Conservation (phyloP, 2,113 vertebrate species). For the Esox niger region DNA sequence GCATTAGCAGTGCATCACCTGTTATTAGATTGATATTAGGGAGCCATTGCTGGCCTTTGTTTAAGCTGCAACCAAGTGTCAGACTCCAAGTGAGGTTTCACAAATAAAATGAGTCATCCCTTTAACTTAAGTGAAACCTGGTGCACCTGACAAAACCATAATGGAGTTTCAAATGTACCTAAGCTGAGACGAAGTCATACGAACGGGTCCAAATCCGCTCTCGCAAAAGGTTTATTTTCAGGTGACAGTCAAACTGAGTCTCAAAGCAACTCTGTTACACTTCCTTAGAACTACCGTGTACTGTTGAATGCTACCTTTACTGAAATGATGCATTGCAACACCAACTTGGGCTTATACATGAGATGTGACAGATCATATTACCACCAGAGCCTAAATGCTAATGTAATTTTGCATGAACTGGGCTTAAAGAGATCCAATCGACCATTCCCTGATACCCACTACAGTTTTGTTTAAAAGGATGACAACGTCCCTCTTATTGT, state of each 20-base stretch:
- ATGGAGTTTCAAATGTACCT: conserved; percentile 35
- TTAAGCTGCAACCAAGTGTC: conserved; percentile 54
- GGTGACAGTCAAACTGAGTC: conserved; percentile 17
- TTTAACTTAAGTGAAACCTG: conserved; percentile 47
- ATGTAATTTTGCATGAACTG: conserved; percentile 71
- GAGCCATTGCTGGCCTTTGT: conserved; percentile 59
- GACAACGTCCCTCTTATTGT: conserved; percentile 74
- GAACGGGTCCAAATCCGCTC: conserved; percentile 16
- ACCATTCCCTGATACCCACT: conserved; percentile 59
- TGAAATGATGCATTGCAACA: conserved; percentile 22
- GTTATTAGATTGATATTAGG: conserved; percentile 68
- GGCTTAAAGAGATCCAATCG: conserved; percentile 77
- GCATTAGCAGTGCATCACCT: conserved; percentile 71
- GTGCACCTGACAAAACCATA: conserved; percentile 39
- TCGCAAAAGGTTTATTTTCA: conserved; percentile 24
- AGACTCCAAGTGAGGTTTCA: conserved; percentile 43
- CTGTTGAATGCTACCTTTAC: conserved; percentile 19
- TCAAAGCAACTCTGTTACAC: conserved; percentile 24
- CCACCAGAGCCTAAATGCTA: conserved; percentile 71
- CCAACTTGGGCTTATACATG: conserved; percentile 34
- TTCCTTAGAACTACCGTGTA: not conserved
- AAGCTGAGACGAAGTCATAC: not conserved
- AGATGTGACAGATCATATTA: conserved; percentile 69
- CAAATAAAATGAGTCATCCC: conserved; percentile 52
- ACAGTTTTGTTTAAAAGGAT: conserved; percentile 75